Evolutionary conservation across 2,797 vertebrate genomes (phyloP), one percentile per base, ranked within the genome.

Genomic region (Nannoperca obscura): DNA sequence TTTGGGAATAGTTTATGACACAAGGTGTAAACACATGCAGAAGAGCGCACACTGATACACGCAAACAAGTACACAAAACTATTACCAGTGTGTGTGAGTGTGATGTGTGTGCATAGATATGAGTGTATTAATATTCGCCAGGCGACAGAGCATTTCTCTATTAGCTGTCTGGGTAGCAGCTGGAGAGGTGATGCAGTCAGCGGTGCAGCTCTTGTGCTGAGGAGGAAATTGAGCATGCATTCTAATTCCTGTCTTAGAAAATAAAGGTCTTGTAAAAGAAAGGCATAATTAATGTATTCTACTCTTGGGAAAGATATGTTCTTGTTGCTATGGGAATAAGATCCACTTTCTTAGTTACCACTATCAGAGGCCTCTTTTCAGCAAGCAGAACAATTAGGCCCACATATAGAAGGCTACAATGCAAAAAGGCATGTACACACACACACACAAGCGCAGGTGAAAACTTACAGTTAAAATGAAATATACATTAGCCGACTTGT

Each of bases 291-390:
- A 95, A 94, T 93, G 82, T 89, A 94, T 91, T 89, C 88, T 71
- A 86, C 92, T 95, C 86, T 86, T 73, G 86, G 90, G 90, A 84
- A 93, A 92, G 91, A 93, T 91, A 86, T 92, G 86, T 86, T 92
- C 88, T 88, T 90, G 94, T 94, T 95, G 92, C 93, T 93, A 94
- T 94, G 92, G 94, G 89, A 94, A 94, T 95, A 91, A 86, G 85
- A 93, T 89, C 85, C 74, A 87, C 89, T 90, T 91, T 93, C 90
- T 90, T 91, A 86, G 80, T 91, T 90, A 89, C 81, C 84, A 85
- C 76, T 84, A 91, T 85, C 87, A 89, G 76, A 82, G 81, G 81
- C 71, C 74, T 86, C 70, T 85, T 80, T 79, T 46, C 76, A 80
- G 74, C 63, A 65, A 64, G 77, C 80, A 84, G 86, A 82, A 89